Evolutionary conservation across 1,140 invertebrate genomes (phyloP).

Genomic region (Druon quercuslanigerum): DNA sequence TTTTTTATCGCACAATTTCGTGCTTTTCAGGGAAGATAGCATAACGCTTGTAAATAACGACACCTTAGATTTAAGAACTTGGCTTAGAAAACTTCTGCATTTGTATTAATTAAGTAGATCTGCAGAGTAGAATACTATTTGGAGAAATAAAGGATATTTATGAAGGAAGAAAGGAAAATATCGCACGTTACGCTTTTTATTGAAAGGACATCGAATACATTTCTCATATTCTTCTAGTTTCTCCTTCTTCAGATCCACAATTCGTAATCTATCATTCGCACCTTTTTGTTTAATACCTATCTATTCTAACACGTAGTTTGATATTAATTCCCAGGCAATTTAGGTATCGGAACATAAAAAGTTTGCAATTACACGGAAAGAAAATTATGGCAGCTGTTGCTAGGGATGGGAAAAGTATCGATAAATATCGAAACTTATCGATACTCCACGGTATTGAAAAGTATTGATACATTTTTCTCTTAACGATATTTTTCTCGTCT

Average conservation of each 20-base stretch:
- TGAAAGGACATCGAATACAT: slow-evolving; percentile 33
- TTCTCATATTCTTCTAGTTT: not conserved
- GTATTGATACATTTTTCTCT: too few relatives aligned
- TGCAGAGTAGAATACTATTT: not conserved
- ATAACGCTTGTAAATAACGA: slow-evolving; percentile 19
- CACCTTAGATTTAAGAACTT: slow-evolving; percentile 4
- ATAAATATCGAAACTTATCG: too few relatives aligned
- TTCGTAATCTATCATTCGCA: not conserved
- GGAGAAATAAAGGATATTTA: not conserved
- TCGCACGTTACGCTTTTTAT: slow-evolving; percentile 38
- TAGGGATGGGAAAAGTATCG: too few relatives aligned
- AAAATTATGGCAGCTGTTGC: too few relatives aligned
- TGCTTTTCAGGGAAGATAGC: slow-evolving; percentile 11
- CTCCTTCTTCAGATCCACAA: not conserved
- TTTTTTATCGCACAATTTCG: slow-evolving; percentile 8
- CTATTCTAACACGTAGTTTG: slow-evolving; percentile 12
- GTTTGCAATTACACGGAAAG: too few relatives aligned
- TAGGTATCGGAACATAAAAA: not conserved
- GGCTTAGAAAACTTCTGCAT: not conserved
- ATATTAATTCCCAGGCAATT: slow-evolving; percentile 17
- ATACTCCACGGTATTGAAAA: too few relatives aligned
- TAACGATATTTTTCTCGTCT: too few relatives aligned
- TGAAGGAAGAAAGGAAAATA: not conserved
- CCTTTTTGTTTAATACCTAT: slow-evolving; percentile 4
- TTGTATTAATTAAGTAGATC: too few relatives aligned